A percentile compares a stretch with the other conserved stretches of the same genome.
Evolutionary conservation across 2,113 vertebrate species (phyloP).

Genomic region (Rhabdornis inornatus): DNA sequence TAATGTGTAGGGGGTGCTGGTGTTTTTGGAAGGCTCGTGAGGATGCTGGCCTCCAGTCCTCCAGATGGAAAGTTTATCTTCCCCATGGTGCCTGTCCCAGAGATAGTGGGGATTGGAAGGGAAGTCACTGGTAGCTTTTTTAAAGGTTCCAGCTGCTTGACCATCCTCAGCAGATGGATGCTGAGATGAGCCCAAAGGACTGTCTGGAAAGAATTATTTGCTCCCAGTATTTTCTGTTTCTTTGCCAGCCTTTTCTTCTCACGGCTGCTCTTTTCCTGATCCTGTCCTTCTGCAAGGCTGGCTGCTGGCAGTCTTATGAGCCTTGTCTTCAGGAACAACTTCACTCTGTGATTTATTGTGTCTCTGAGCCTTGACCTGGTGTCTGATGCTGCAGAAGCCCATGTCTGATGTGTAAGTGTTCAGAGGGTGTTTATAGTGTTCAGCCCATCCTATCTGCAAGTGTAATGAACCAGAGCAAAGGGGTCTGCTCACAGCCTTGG

Average conservation of each 20-base stretch:
- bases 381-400: background rate
- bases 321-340: background rate
- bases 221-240: slow-evolving; percentile 28
- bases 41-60: background rate
- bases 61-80: background rate
- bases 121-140: background rate
- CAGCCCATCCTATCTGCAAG: background rate
- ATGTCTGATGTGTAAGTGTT: background rate
- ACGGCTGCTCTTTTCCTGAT: slow-evolving; percentile 18
- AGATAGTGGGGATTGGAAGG: background rate
- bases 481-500: background rate
- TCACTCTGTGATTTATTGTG: background rate
- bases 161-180: background rate
- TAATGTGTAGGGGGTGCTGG: background rate
- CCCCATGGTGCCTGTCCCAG: background rate
- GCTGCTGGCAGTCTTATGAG: background rate
- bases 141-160: slow-evolving; percentile 14
- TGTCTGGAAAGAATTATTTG: slow-evolving; percentile 42
- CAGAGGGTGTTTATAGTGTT: background rate
- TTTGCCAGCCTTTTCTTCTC: slow-evolving; percentile 41
- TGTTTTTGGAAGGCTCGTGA: background rate
- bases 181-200: background rate
- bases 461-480: background rate
- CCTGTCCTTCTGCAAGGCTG: background rate
- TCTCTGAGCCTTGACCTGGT: background rate